phyloP scores from a whole-genome alignment of 2,797 vertebrate genomes.

The Enteromius viviparus region DNA sequence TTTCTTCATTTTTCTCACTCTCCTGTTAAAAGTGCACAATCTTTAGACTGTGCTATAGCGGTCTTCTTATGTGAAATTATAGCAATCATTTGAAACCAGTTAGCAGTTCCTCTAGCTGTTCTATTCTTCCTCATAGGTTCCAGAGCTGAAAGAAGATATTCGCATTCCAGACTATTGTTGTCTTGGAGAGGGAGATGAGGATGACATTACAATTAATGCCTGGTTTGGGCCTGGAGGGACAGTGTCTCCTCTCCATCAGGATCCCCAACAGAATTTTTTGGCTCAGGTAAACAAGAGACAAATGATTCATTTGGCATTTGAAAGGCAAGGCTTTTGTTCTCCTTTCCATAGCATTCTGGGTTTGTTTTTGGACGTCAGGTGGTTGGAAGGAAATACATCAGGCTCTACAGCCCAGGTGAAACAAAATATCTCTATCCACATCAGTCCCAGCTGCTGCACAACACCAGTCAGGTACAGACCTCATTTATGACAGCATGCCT shows the following conservation, averaged over 20 bases:
- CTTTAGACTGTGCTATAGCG: neutral
- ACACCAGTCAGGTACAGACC: slow-evolving; percentile 91
- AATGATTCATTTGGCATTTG: slow-evolving; percentile 1
- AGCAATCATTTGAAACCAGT: neutral
- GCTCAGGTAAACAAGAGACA: slow-evolving; percentile 80
- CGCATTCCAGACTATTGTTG: slow-evolving; percentile 95
- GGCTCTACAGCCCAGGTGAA: slow-evolving; percentile 85
- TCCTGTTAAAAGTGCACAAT: neutral
- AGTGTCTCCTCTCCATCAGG: slow-evolving; percentile 94
- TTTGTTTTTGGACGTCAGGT: slow-evolving; percentile 75
- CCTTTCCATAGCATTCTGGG: slow-evolving; percentile 1
- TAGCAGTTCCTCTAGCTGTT: neutral
- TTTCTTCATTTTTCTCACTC: neutral
- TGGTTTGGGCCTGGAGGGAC: slow-evolving; percentile 95
- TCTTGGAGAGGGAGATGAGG: slow-evolving; percentile 89
- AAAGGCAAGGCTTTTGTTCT: slow-evolving; percentile 17
- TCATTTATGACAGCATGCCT: neutral
- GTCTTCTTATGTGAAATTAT: neutral
- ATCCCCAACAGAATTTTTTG: slow-evolving; percentile 96
- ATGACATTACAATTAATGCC: slow-evolving; percentile 92
- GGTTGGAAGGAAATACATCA: slow-evolving; percentile 93
- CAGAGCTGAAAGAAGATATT: slow-evolving; percentile 92
- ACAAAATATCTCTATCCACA: slow-evolving; percentile 91
- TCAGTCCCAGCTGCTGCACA: slow-evolving; percentile 89
- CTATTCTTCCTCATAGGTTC: slow-evolving; percentile 77